A percentile compares a stretch with the other conserved stretches of the same genome.
These are phyloP conservation scores for Anorthoa munda DNA, from an alignment of 2,888 invertebrate species.

Conservation along the genomic window DNA sequence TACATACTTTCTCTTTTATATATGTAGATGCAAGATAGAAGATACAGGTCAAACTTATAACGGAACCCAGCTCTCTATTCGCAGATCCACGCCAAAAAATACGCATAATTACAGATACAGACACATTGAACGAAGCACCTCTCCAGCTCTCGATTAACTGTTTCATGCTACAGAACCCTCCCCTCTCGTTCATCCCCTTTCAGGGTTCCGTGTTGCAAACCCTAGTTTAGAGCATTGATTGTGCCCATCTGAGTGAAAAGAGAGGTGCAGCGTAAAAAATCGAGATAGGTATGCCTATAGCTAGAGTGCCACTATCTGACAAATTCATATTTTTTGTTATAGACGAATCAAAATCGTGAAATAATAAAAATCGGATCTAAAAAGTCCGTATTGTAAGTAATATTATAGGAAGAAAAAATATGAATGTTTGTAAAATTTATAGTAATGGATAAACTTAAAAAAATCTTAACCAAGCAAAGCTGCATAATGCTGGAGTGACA, in stretches of 20 bases:
- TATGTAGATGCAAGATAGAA: too few species aligned
- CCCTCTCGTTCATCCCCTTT: constrained; percentile 25
- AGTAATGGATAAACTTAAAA: too few species aligned
- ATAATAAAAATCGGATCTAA: too few species aligned
- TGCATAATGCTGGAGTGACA: too few species aligned
- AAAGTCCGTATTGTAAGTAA: too few species aligned
- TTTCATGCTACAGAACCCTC: constrained; percentile 54
- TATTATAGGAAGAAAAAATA: too few species aligned
- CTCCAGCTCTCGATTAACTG: constrained; percentile 57
- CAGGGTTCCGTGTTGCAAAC: constrained; percentile 31
- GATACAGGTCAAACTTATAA: background rate
- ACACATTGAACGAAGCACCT: constrained; percentile 49
- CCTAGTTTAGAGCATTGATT: constrained; percentile 43
- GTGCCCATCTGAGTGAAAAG: constrained; percentile 29
- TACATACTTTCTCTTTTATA: too few species aligned
- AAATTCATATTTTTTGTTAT: too few species aligned
- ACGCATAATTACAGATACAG: constrained; percentile 46
- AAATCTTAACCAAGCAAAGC: too few species aligned
- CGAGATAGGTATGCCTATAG: constrained; percentile 40
- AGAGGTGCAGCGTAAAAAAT: constrained; percentile 60
- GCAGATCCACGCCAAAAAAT: constrained; percentile 10
- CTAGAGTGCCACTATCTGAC: too few species aligned
- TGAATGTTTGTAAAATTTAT: too few species aligned
- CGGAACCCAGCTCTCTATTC: constrained; percentile 26
- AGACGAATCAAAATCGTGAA: too few species aligned